A percentile compares a stretch with the other conserved stretches of the same genome.
phyloP scores from a whole-genome alignment of 2,113 vertebrate genomes.

The Syngnathus scovelli region DNA sequence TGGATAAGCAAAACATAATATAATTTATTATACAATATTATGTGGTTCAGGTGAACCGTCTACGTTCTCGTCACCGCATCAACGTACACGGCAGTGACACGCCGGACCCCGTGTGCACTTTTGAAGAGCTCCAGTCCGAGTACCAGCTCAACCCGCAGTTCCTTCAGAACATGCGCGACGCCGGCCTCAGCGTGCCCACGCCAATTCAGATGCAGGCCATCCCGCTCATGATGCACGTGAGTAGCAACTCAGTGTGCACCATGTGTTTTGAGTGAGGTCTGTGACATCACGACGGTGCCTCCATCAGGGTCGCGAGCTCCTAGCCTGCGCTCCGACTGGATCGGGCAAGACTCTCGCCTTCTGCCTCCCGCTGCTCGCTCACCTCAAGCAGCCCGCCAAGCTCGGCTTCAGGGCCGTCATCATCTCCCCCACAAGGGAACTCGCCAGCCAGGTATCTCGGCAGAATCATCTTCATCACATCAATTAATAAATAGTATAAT shows the following conservation, averaged over 20 bases:
- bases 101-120: conserved; percentile 83
- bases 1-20: too few relatives aligned
- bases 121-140: conserved; percentile 83
- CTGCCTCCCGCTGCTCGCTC: conserved; percentile 83
- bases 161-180: conserved; percentile 79
- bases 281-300: not conserved
- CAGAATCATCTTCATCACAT: not conserved
- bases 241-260: conserved; percentile 14
- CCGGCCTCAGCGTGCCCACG: conserved; percentile 80
- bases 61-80: conserved; percentile 82
- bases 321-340: conserved; percentile 94
- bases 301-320: conserved; percentile 81
- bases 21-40: too few relatives aligned
- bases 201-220: conserved; percentile 96
- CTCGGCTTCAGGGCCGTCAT: conserved; percentile 88
- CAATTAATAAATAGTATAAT: too few relatives aligned
- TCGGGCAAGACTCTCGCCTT: conserved; percentile 96
- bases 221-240: conserved; percentile 90
- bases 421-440: conserved; percentile 89
- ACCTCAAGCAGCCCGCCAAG: conserved; percentile 85
- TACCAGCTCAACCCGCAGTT: conserved; percentile 79
- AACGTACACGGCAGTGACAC: conserved; percentile 84
- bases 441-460: conserved; percentile 82
- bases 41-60: conserved; percentile 75
- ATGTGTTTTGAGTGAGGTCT: not conserved